These are phyloP conservation scores for Melanostoma mellinum DNA, from an alignment of 2,888 invertebrate genomes.

Conservation along the genomic window DNA sequence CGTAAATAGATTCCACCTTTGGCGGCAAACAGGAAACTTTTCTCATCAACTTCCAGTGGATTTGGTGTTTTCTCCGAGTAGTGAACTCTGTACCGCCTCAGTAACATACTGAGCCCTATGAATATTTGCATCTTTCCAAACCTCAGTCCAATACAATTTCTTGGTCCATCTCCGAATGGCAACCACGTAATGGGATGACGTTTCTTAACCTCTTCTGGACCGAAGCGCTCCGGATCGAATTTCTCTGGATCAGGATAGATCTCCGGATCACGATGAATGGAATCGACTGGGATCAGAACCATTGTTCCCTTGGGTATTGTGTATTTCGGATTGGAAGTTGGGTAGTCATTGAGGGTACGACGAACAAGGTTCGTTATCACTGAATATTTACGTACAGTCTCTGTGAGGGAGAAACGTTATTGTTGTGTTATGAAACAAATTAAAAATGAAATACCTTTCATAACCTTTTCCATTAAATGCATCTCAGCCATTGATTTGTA, in stretches of 20 bases:
- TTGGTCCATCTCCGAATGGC: slow-evolving; percentile 76
- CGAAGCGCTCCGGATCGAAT: slow-evolving; percentile 85
- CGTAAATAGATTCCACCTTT: slow-evolving; percentile 76
- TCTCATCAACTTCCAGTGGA: slow-evolving; percentile 76
- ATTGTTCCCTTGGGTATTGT: slow-evolving; percentile 83
- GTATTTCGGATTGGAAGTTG: slow-evolving; percentile 82
- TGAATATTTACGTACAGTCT: slow-evolving; percentile 84
- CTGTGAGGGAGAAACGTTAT: slow-evolving; percentile 77
- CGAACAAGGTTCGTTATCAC: slow-evolving; percentile 78
- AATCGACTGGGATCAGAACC: slow-evolving; percentile 81
- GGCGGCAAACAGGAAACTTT: slow-evolving; percentile 27
- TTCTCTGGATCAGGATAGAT: slow-evolving; percentile 81
- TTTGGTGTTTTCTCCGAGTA: slow-evolving; percentile 76
- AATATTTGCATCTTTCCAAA: slow-evolving; percentile 76
- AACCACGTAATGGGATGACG: slow-evolving; percentile 81
- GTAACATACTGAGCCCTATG: slow-evolving; percentile 75
- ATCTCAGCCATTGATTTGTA: slow-evolving; percentile 78
- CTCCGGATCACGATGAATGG: slow-evolving; percentile 84
- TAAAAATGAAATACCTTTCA: slow-evolving; percentile 47
- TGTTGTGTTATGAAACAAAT: neutral
- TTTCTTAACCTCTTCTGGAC: slow-evolving; percentile 82
- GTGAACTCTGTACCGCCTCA: slow-evolving; percentile 75
- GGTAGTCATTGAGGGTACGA: slow-evolving; percentile 81
- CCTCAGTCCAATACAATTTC: slow-evolving; percentile 23
- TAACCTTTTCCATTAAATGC: slow-evolving; percentile 77